Conservation (phyloP, 2,113 vertebrate genomes). For the Puffinus mauretanicus region DNA sequence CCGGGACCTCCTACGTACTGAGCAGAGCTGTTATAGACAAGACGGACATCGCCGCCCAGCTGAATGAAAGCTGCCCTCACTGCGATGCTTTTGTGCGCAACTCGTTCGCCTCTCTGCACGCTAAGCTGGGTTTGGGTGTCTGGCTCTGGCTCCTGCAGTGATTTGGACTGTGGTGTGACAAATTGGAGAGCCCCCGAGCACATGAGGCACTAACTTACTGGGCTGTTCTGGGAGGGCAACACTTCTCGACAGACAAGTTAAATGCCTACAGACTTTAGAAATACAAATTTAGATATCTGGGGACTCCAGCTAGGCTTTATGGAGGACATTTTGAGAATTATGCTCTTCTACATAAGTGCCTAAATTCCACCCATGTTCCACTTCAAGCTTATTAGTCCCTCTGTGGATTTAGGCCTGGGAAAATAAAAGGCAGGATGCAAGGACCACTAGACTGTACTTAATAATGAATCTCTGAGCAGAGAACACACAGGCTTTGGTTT, state of each 20-base stretch:
- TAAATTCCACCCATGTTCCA: constrained; percentile 33
- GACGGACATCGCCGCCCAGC: not conserved
- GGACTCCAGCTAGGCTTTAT: not conserved
- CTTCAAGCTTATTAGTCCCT: constrained; percentile 34
- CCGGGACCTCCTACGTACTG: not conserved
- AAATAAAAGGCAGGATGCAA: constrained; percentile 46
- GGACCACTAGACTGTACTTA: constrained; percentile 5
- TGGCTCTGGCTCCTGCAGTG: not conserved
- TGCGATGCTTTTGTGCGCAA: fast-evolving
- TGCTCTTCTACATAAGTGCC: constrained; percentile 10
- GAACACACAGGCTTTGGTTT: constrained; percentile 34
- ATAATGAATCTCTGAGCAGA: constrained; percentile 25
- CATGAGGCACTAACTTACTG: not conserved
- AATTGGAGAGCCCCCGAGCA: not conserved
- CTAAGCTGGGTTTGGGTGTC: not conserved
- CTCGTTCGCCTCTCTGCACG: not conserved
- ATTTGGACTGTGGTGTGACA: not conserved
- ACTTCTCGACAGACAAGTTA: not conserved
- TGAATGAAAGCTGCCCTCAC: not conserved
- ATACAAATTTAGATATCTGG: constrained; percentile 1
- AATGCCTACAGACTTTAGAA: not conserved
- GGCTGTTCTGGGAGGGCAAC: not conserved
- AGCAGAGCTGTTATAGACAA: not conserved
- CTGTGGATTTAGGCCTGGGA: constrained; percentile 22
- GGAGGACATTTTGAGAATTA: constrained; percentile 27